phyloP scores from a whole-genome alignment of 1,140 invertebrate species.

The Dinothrombium tinctorium region DNA sequence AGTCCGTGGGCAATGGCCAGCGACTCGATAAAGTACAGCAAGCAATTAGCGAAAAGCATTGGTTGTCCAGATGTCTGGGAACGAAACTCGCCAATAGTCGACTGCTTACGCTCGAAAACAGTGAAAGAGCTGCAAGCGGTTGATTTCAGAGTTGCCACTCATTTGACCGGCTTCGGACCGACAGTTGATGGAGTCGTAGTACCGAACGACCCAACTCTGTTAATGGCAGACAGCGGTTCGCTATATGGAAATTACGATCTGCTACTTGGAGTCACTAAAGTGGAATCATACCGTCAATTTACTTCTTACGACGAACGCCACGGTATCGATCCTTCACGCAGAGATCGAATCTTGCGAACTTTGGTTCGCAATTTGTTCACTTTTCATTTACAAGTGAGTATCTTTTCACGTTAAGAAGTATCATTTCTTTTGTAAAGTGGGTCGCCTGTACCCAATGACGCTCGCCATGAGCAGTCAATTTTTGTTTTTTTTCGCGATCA shows the following conservation, averaged over 20 bases:
- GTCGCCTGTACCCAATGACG: too few relatives aligned
- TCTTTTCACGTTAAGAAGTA: too few relatives aligned
- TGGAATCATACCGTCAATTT: slow-evolving; percentile 65
- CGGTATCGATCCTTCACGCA: slow-evolving; percentile 63
- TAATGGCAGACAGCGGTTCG: slow-evolving; percentile 11
- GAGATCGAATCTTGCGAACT: slow-evolving; percentile 73
- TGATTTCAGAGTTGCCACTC: slow-evolving; percentile 37
- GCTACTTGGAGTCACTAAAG: slow-evolving; percentile 70
- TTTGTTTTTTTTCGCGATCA: not conserved
- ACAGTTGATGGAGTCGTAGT: slow-evolving; percentile 46
- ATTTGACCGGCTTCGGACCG: slow-evolving; percentile 63
- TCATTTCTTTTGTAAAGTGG: not conserved
- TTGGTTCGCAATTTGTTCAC: slow-evolving; percentile 41
- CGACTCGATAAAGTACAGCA: slow-evolving; percentile 13
- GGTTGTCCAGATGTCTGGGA: slow-evolving; percentile 36
- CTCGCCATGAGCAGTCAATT: not conserved
- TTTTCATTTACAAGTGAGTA: slow-evolving; percentile 14
- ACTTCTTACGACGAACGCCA: slow-evolving; percentile 73
- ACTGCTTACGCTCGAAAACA: slow-evolving; percentile 52
- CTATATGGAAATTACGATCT: slow-evolving; percentile 45
- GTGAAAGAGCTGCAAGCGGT: slow-evolving; percentile 27
- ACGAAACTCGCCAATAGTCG: slow-evolving; percentile 42
- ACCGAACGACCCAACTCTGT: slow-evolving; percentile 17
- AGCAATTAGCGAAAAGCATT: slow-evolving; percentile 51
- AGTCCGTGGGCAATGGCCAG: slow-evolving; percentile 41